Base-by-base conservation (phyloP, 2,113 vertebrate species). In the Pelecanoides urinatrix region DNA sequence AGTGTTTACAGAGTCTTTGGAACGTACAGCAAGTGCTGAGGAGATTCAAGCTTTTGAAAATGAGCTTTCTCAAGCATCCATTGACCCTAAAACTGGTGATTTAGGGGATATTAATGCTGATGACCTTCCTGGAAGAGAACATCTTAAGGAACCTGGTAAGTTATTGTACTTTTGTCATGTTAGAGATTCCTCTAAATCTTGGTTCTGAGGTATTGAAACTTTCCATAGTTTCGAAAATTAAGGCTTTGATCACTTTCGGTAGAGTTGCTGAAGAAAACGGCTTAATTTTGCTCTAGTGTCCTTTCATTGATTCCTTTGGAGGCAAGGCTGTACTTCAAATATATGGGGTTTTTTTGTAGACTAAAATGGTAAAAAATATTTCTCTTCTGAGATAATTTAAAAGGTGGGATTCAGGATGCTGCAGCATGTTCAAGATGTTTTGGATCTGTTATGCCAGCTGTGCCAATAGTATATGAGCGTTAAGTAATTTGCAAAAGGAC, bases 11-110 rank as follows among this genome's bases (percentile, higher is more conserved):
- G 98, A 99, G 88, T 98, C 97, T 38, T 97, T 97, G 75, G 99
- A 99, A 44, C 98, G 99, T 50, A 97, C 97, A 94, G 99, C 99
- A 32, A 99, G 97, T 87, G 89, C 98, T 70, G 98, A 99, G 50
- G 99, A 99, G 88, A 98, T 99, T 45, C 98, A 99, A n/a, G 98
- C 99, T 59, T 99, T 99, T 96, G 99, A 99, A 96, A 98, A 99
- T 77, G 99, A 99, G 93, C 99, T 99, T 70, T 99, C 99, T 66
- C 99, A 99, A 97, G 94, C 99, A 89, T 99, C 98, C 16, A 99
- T 99, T 81, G 99, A 99, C 92, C 98, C 99, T 58, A 99, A 99
- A 98, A 99, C 99, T 10, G 99, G 99, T 45, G 99, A 99, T 89
- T 97, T 99, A 58, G 99, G 99, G 27, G 99, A 99, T 91, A 99